A percentile compares a stretch with the other conserved stretches of the same genome.
phyloP scores from a whole-genome alignment of 2,888 invertebrate species.

The Drosophila macrospina region DNA sequence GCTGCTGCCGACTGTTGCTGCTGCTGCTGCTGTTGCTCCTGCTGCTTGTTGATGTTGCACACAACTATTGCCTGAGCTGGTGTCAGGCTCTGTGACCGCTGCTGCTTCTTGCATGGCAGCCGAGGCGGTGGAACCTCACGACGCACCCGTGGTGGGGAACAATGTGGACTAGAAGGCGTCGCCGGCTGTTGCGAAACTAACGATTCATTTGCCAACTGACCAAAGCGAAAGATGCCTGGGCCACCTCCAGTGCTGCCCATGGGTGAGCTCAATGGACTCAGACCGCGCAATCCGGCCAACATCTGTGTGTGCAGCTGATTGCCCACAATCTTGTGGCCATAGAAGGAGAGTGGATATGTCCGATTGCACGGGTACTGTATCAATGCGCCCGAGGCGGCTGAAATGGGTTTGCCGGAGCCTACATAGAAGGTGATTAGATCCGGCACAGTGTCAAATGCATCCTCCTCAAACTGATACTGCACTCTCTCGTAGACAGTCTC shows the following conservation, averaged over 20 bases:
- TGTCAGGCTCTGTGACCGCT: conserved; percentile 92
- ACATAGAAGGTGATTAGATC: conserved; percentile 97
- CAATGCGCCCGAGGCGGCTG: conserved; percentile 94
- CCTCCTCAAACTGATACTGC: conserved; percentile 97
- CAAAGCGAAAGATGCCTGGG: conserved; percentile 82
- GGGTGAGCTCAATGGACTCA: conserved; percentile 84
- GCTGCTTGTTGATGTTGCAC: conserved; percentile 70
- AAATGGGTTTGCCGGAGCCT: conserved; percentile 95
- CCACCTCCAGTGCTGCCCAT: conserved; percentile 83
- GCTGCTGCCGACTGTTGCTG: conserved; percentile 55
- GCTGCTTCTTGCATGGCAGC: conserved; percentile 87
- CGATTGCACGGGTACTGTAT: conserved; percentile 95
- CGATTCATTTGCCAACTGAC: conserved; percentile 41
- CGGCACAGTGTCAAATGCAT: conserved; percentile 96
- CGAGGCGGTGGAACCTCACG: conserved; percentile 86
- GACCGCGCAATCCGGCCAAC: conserved; percentile 84
- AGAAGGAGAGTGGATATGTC: conserved; percentile 91
- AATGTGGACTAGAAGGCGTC: conserved; percentile 85
- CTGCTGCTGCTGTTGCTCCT: conserved; percentile 62
- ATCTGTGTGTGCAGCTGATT: conserved; percentile 85
- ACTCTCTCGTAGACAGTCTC: conserved; percentile 96
- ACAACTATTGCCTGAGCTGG: conserved; percentile 86
- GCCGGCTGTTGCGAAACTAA: conserved; percentile 44
- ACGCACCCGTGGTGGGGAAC: conserved; percentile 87
- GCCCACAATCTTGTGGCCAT: conserved; percentile 88